Percentiles rank a stretch among this genome's conserved stretches.
Evolutionary conservation across 2,113 vertebrate genomes (phyloP).

Genomic region (Castor canadensis): DNA sequence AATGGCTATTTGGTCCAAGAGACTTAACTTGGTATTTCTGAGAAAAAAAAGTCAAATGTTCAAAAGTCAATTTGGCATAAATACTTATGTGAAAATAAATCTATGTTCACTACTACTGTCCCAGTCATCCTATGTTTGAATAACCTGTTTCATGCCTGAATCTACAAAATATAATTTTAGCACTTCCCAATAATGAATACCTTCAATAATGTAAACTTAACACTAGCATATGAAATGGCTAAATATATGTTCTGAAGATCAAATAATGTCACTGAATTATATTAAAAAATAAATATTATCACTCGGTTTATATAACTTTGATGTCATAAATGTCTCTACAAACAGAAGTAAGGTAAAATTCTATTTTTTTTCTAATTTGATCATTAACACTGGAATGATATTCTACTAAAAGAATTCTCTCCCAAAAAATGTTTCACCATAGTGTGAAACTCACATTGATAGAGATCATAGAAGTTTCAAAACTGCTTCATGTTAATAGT

Average conservation of each 20-base stretch:
- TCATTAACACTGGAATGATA: not conserved
- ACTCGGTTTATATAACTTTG: not conserved
- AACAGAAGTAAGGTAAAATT: not conserved
- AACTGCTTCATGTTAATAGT: slow-evolving; percentile 65
- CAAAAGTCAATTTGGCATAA: not conserved
- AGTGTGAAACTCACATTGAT: slow-evolving; percentile 43
- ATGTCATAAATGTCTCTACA: not conserved
- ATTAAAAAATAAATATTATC: not conserved
- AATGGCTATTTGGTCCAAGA: not conserved
- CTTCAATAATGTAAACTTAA: not conserved
- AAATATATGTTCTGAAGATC: not conserved
- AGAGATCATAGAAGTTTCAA: slow-evolving; percentile 37
- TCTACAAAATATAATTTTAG: not conserved
- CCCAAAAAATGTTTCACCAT: not conserved
- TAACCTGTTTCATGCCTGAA: not conserved
- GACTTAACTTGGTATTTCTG: not conserved
- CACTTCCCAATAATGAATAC: not conserved
- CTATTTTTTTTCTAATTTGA: not conserved
- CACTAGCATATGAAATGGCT: not conserved
- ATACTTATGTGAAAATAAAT: not conserved
- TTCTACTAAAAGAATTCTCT: not conserved
- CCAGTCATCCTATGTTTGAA: not conserved
- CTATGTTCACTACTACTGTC: not conserved
- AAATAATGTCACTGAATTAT: not conserved
- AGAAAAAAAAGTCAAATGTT: not conserved